Evolutionary conservation across 2,797 vertebrate genomes (phyloP), one percentile per base, ranked within the genome.

Genomic region (Sorex maritimensis): DNA sequence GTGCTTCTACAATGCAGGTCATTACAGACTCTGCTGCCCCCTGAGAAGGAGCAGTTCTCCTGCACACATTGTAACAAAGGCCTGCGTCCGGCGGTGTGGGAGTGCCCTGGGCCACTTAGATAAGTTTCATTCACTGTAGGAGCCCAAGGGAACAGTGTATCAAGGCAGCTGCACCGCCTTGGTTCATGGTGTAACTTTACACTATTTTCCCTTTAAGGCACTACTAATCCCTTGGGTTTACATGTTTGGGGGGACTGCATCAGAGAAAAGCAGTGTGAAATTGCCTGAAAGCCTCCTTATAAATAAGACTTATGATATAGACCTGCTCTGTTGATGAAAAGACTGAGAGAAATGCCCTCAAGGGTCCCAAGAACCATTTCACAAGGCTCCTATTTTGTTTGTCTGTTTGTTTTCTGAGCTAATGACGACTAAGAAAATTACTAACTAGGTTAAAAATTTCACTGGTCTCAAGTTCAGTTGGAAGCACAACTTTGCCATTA

Each of bases 221-320:
- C 97, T 96, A 96, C 98, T 98, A 98, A 98, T 98, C 98, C 98
- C 98, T 92, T 1, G 97, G 97, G 98, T 97, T 98, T 98, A 97
- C 98, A 96, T 97, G 97, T 98, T 98, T 98, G 98, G 95, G 34
- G 88, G 97, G 97, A 97, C 94, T 55, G 96, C 97, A 96, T 97
- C 96, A 94, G 96, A 97, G 97, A 98, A 98, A 98, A 97, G 97
- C 96, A 86, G 97, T 98, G 97, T 98, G 98, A 98, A 98, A 98
- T 98, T 98, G 98, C 97, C 96, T 97, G 97, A 98, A 98, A 98
- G 98, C 97, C 98, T 98, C 96, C 97, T 98, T 98, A 97, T 97
- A 98, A 98, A 97, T 98, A 98, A 97, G 98, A 98, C 97, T 98
- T 98, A 97, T 28, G 91, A 96, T 97, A 98, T 63, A 98, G 97